phyloP scores from a whole-genome alignment of 2,888 invertebrate species.

The Acanthosepion esculentum region DNA sequence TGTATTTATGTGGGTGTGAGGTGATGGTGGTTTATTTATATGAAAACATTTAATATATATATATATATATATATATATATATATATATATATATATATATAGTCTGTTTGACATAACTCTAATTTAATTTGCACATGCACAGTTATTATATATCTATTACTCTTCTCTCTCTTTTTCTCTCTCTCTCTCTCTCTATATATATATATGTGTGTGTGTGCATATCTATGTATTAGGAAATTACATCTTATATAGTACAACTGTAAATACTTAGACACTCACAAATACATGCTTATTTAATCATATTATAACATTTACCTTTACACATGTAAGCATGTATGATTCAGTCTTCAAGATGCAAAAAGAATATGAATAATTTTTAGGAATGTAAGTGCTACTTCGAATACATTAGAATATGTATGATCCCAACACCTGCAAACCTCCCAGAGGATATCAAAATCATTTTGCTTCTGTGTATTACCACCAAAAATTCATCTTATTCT shows the following conservation, averaged over 20 bases:
- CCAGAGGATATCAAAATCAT: background rate
- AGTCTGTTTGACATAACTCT: too few species aligned
- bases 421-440: background rate
- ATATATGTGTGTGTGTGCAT: background rate
- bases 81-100: background rate
- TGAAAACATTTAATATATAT: background rate
- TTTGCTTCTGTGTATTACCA: background rate
- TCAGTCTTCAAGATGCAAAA: background rate
- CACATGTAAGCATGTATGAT: background rate
- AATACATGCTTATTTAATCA: background rate
- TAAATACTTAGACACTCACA: background rate
- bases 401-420: background rate
- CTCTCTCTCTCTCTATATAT: background rate
- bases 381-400: background rate
- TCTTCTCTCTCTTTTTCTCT: too few species aligned
- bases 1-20: too few species aligned
- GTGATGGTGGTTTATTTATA: too few species aligned
- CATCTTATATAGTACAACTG: background rate
- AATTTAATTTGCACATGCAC: too few species aligned
- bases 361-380: background rate
- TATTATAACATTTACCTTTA: background rate
- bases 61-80: background rate
- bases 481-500: background rate
- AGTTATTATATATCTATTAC: too few species aligned
- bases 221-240: background rate